Conservation (phyloP, 2,888 invertebrate genomes). For the Balanococcus diminutus region DNA sequence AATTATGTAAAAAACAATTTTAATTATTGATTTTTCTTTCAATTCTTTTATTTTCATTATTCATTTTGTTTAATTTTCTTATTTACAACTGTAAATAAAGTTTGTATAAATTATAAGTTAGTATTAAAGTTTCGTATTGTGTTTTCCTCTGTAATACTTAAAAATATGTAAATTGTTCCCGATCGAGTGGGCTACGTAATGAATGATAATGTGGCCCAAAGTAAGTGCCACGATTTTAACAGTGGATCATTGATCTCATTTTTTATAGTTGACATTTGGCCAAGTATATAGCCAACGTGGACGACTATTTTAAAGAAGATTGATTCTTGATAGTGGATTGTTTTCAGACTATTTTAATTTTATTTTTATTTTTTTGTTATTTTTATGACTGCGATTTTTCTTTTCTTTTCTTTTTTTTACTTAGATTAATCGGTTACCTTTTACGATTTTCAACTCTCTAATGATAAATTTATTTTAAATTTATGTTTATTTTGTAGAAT, state of each 20-base stretch:
- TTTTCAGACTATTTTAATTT: neutral
- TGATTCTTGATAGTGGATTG: neutral
- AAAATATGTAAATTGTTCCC: neutral
- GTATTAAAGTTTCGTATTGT: neutral
- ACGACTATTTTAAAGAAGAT: slow-evolving; percentile 6
- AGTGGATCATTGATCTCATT: slow-evolving; percentile 19
- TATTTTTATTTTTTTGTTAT: neutral
- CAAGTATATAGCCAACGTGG: neutral
- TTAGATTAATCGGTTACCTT: slow-evolving; percentile 18
- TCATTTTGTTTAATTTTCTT: neutral
- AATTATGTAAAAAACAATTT: slow-evolving; percentile 11
- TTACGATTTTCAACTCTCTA: slow-evolving; percentile 2
- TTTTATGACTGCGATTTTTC: slow-evolving; percentile 1
- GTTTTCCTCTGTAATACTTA: slow-evolving; percentile 5
- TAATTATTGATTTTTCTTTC: slow-evolving; percentile 6
- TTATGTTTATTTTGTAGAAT: neutral
- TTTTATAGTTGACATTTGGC: slow-evolving; percentile 19
- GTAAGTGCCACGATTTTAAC: neutral
- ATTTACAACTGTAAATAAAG: neutral
- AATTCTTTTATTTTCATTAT: neutral
- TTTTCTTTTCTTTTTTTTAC: neutral
- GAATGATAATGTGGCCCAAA: neutral
- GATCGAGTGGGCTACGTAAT: neutral
- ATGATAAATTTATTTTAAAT: neutral
- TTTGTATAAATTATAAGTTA: neutral